Evolutionary conservation across 2,888 invertebrate genomes (phyloP).

Genomic region (Cactoblastis cactorum): DNA sequence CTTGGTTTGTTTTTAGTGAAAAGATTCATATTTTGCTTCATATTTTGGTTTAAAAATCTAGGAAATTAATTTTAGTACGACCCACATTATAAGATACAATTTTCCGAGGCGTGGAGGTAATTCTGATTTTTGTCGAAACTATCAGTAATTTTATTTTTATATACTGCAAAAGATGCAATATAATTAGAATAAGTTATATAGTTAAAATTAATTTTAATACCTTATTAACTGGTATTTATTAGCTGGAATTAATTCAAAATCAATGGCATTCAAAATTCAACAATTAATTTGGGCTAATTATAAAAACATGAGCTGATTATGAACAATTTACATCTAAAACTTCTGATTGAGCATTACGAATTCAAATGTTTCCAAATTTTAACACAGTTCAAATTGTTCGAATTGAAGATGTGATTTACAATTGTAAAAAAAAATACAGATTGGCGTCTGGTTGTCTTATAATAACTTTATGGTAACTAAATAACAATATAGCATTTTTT

Average conservation of each 20-base stretch:
- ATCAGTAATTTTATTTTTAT: too few species aligned
- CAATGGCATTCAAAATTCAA: constrained; percentile 3
- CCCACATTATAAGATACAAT: too few species aligned
- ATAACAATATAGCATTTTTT: too few species aligned
- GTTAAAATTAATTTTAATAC: background rate
- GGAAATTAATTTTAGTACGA: too few species aligned
- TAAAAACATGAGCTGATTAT: constrained; percentile 7
- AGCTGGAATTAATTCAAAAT: background rate
- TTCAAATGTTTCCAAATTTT: constrained; percentile 26
- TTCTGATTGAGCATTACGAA: constrained; percentile 23
- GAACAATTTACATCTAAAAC: constrained; percentile 7
- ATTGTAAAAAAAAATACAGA: background rate
- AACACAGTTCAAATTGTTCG: background rate
- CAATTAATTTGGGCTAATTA: background rate
- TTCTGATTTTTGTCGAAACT: too few species aligned
- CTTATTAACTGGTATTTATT: background rate
- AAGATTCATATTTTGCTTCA: too few species aligned
- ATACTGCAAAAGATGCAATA: too few species aligned
- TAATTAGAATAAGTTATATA: background rate
- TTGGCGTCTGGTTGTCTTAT: too few species aligned
- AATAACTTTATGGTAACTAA: too few species aligned
- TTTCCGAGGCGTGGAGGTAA: too few species aligned
- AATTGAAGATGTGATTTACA: background rate
- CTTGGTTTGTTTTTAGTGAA: too few species aligned
- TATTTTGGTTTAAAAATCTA: too few species aligned